A percentile compares a stretch with the other conserved stretches of the same genome.
These are phyloP conservation scores for Ianthella basta DNA, from an alignment of 37 sponge, comb jelly and placozoan species.

Conservation along the genomic window DNA sequence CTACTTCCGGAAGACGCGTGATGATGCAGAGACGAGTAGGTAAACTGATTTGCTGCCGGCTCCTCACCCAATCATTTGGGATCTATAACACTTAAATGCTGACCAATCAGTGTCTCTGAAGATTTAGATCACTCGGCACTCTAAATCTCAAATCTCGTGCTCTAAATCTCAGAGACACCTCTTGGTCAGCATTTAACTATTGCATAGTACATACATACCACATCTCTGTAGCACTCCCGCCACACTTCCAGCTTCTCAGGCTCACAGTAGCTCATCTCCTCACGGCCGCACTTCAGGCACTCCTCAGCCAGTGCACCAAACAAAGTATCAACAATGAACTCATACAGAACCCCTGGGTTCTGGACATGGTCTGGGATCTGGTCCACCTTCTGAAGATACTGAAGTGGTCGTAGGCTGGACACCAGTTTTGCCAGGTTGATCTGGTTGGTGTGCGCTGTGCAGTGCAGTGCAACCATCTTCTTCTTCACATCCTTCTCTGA, in stretches of 20 bases:
- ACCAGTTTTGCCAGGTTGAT: conserved; percentile 71
- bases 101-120: too few relatives aligned
- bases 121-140: too few relatives aligned
- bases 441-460: conserved; percentile 60
- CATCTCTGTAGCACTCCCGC: conserved; percentile 59
- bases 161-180: too few relatives aligned
- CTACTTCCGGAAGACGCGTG: too few relatives aligned
- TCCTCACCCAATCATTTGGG: too few relatives aligned
- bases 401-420: conserved; percentile 66
- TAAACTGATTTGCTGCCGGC: too few relatives aligned
- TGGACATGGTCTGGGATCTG: conserved; percentile 19
- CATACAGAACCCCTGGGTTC: conserved; percentile 39
- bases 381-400: conserved; percentile 7
- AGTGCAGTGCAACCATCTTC: conserved; percentile 54
- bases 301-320: conserved; percentile 58
- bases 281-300: background rate
- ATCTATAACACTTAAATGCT: too few relatives aligned
- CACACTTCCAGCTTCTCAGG: conserved; percentile 47
- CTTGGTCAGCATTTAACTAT: too few relatives aligned
- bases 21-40: too few relatives aligned
- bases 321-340: conserved; percentile 55
- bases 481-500: conserved; percentile 15
- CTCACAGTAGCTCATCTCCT: background rate
- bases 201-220: conserved; percentile 13
- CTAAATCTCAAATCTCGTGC: too few relatives aligned